Base-by-base conservation (phyloP, 1,140 invertebrate species). In the Periplaneta americana region DNA sequence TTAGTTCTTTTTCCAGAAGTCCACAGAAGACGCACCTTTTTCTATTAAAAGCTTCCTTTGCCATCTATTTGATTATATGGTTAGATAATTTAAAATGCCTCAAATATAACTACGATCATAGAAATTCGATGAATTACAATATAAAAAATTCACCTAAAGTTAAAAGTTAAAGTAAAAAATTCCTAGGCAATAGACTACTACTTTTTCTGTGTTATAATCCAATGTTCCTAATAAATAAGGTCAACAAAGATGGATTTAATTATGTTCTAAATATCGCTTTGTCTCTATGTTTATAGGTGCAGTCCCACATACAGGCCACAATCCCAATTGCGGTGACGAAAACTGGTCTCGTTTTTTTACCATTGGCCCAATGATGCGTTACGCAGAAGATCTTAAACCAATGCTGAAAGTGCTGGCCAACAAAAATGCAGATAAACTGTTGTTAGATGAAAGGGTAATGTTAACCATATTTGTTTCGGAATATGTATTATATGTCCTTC, bases 291-390 rank as follows among this genome's bases (percentile, higher is more conserved):
- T 78, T 78, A 3, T 11, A 81, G 86, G 83, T 15, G 84, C 82
- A 83, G 36, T 87, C 31, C 82, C 85, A 15, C 22, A 22, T 28
- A 74, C 78, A 8, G 86, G 86, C 9, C 92, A 93, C 78, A 87
- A 89, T 57, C 92, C 92, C 13, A 86, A 88, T 48, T 88, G 89
- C 76, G 85, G 87, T 39, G 91, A 91, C 32, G 85, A 88, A 78
- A 88, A 89, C 66, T 93, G 92, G 88, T 18, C 33, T 35, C 34
- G 74, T 31, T 88, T 91, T 83, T 93, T 94, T 76, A 89, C 90
- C 13, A 91, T 96, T 22, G 96, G 96, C 0, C 95, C 96, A 0
- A 94, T 98, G 91, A 92, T 92, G 81, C 91, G 96, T 80, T 97
- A 97, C 87, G 94, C 96, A 11, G 91, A 91, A 83, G 97, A 98